phyloP scores from a whole-genome alignment of 2,797 vertebrate genomes.

The Eidolon dupreanum region DNA sequence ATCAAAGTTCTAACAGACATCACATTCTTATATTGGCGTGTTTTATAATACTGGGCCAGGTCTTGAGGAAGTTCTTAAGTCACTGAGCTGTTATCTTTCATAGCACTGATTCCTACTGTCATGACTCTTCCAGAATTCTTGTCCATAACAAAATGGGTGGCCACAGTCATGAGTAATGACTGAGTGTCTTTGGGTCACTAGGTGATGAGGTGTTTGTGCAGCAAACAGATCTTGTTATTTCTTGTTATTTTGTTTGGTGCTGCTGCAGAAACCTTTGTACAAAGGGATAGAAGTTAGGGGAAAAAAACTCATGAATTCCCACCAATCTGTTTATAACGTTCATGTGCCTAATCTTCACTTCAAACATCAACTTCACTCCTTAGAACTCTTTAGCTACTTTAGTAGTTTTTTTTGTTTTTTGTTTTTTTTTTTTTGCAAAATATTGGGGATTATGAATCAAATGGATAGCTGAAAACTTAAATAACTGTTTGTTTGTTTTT shows the following conservation, averaged over 20 bases:
- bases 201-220: constrained; percentile 91
- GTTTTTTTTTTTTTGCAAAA: constrained; percentile 90
- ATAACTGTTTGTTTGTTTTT: constrained; percentile 90
- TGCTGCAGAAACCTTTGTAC: constrained; percentile 94
- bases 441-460: constrained; percentile 93
- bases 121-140: constrained; percentile 94
- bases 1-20: constrained; percentile 92
- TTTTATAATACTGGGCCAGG: constrained; percentile 92
- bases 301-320: constrained; percentile 95
- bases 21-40: constrained; percentile 94
- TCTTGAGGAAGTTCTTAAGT: constrained; percentile 91
- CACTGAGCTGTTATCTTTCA: constrained; percentile 88
- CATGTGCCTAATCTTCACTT: constrained; percentile 94
- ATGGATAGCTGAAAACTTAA: constrained; percentile 94
- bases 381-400: constrained; percentile 91
- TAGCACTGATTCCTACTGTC: constrained; percentile 92
- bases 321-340: constrained; percentile 93
- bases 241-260: constrained; percentile 91
- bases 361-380: constrained; percentile 88
- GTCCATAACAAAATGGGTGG: constrained; percentile 94
- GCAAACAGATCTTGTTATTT: constrained; percentile 93
- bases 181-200: constrained; percentile 91
- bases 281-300: constrained; percentile 94
- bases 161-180: constrained; percentile 91
- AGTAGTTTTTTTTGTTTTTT: constrained; percentile 93